These are phyloP conservation scores for Xestoiulus laeticollis DNA, from an alignment of 2,888 invertebrate species.

Conservation along the genomic window DNA sequence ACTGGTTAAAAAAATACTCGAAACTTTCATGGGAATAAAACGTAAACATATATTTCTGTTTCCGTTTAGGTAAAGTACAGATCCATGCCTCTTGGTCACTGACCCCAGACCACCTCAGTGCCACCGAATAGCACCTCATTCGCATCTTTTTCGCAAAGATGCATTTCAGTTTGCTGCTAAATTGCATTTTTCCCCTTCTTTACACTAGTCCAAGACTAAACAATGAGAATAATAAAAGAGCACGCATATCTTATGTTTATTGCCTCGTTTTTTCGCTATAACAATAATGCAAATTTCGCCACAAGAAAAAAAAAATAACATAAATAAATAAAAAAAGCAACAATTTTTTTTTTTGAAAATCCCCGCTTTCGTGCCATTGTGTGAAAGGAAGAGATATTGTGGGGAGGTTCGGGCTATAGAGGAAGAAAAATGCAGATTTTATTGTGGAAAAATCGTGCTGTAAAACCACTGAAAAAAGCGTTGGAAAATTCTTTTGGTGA, in stretches of 20 bases:
- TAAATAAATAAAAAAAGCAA: neutral
- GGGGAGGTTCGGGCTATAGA: neutral
- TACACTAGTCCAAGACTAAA: neutral
- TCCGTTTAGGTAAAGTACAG: too few relatives aligned
- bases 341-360: neutral
- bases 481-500: neutral
- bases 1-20: too few relatives aligned
- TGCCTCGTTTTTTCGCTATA: conserved; percentile 11
- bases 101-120: neutral
- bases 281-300: conserved; percentile 20
- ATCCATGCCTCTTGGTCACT: neutral
- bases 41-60: too few relatives aligned
- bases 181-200: neutral
- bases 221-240: conserved; percentile 29
- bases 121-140: neutral
- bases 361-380: conserved; percentile 4
- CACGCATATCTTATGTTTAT: conserved; percentile 27
- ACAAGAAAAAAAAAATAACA: neutral
- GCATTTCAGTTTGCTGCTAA: neutral
- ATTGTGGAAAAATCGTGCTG: neutral
- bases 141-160: neutral
- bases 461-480: neutral
- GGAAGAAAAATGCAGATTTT: conserved; percentile 2
- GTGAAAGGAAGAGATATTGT: neutral
- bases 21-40: too few relatives aligned